Evolutionary conservation across 2,888 invertebrate species (phyloP).

Genomic region (Toxonevra muliebris): DNA sequence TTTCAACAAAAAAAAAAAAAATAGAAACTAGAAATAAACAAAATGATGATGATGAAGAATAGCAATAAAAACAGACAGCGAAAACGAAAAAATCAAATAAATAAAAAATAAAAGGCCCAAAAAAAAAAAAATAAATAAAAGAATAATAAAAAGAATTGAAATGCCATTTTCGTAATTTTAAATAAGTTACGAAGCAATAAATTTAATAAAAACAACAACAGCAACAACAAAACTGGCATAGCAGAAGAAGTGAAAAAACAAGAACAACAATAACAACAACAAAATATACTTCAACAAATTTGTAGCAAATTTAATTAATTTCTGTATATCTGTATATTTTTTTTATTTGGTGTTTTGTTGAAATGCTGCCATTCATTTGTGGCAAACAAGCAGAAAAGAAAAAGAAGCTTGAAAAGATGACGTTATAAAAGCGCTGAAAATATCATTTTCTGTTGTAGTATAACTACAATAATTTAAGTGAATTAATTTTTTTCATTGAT

Average conservation of each 20-base stretch:
- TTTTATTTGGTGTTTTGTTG: slow-evolving; percentile 23
- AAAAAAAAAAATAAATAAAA: neutral
- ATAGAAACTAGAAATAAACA: neutral
- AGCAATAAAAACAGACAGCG: neutral
- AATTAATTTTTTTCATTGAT: no score
- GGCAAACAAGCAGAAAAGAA: no score
- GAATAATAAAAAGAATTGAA: neutral
- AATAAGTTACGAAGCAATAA: slow-evolving; percentile 16
- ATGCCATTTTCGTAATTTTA: slow-evolving; percentile 17
- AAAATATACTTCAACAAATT: slow-evolving; percentile 22
- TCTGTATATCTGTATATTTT: slow-evolving; percentile 18
- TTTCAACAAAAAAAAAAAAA: neutral
- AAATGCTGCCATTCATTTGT: neutral
- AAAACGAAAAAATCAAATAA: neutral
- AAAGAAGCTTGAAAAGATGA: no score
- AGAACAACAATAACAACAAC: neutral
- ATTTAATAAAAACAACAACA: neutral
- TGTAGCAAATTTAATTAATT: slow-evolving; percentile 24
- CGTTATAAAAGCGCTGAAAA: no score
- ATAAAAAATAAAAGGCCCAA: neutral
- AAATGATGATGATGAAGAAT: neutral
- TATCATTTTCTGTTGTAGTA: no score
- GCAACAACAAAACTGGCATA: neutral
- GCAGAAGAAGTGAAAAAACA: neutral
- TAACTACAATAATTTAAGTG: no score